These are phyloP conservation scores for Halocaridina rubra DNA, from an alignment of 2,888 invertebrate species.

Conservation along the genomic window DNA sequence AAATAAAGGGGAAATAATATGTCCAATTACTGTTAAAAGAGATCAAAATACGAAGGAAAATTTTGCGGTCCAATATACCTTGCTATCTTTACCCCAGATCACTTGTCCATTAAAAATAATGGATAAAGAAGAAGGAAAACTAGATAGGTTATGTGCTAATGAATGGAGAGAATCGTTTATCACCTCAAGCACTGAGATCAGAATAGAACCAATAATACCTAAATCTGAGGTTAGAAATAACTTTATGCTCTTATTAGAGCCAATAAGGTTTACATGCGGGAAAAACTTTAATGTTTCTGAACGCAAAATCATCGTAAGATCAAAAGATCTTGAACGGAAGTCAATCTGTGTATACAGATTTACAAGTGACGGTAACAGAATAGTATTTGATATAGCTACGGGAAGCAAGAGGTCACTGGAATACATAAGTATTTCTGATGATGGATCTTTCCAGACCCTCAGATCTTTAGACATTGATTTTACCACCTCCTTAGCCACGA, in stretches of 20 bases:
- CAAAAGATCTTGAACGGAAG: neutral
- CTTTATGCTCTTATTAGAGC: slow-evolving; percentile 10
- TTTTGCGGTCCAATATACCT: slow-evolving; percentile 5
- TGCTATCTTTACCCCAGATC: slow-evolving; percentile 8
- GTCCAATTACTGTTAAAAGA: neutral
- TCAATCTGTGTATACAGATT: slow-evolving; percentile 35
- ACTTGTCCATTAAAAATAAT: slow-evolving; percentile 13
- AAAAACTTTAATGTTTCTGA: slow-evolving; percentile 10
- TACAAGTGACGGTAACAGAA: slow-evolving; percentile 9
- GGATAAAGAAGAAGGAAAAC: slow-evolving; percentile 10
- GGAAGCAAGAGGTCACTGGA: slow-evolving; percentile 6
- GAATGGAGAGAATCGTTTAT: slow-evolving; percentile 21
- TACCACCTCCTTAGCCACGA: slow-evolving; percentile 30
- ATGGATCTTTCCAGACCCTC: slow-evolving; percentile 28
- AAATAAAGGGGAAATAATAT: neutral
- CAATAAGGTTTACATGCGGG: slow-evolving; percentile 20
- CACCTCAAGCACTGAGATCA: slow-evolving; percentile 1
- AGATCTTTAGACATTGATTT: neutral
- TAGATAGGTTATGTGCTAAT: neutral
- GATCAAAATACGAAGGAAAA: neutral
- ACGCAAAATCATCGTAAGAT: slow-evolving; percentile 6
- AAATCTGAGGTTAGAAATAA: neutral
- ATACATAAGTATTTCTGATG: slow-evolving; percentile 18
- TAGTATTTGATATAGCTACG: slow-evolving; percentile 29
- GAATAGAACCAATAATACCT: neutral